A percentile compares a stretch with the other conserved stretches of the same genome.
Conservation (phyloP, 2,888 invertebrate genomes). For the Dicyrtomina minuta region DNA sequence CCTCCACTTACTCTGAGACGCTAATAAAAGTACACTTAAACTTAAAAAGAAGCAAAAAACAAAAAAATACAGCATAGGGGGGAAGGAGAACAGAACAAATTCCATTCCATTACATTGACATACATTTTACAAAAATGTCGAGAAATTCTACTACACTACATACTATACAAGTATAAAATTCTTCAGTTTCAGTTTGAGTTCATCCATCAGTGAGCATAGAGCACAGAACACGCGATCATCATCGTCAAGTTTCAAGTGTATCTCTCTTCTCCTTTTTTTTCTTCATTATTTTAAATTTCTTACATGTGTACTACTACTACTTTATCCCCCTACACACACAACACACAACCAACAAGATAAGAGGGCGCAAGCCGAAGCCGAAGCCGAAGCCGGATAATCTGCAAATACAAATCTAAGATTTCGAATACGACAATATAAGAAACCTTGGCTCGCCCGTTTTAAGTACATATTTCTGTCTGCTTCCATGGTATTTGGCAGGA, state of each 20-base stretch:
- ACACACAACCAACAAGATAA: not conserved
- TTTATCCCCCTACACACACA: not conserved
- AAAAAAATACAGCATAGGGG: no score
- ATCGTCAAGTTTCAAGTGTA: not conserved
- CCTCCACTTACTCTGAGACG: no score
- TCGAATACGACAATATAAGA: no score
- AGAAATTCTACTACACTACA: no score
- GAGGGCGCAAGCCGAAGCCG: not conserved
- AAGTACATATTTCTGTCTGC: no score
- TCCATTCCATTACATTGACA: not conserved
- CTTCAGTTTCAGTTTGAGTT: no score
- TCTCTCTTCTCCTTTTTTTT: not conserved
- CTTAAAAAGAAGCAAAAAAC: no score
- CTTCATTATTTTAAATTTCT: not conserved
- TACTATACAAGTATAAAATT: no score
- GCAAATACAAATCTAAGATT: not conserved
- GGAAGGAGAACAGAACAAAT: not conserved
- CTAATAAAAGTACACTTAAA: no score
- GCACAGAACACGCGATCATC: not conserved
- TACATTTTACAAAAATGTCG: no score
- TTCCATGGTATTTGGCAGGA: no score
- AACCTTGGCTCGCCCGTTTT: no score
- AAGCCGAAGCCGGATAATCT: not conserved
- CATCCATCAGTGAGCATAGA: constrained; percentile 1
- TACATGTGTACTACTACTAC: not conserved